Conservation (phyloP, 2,797 vertebrate genomes). For the Pangasius djambal region DNA sequence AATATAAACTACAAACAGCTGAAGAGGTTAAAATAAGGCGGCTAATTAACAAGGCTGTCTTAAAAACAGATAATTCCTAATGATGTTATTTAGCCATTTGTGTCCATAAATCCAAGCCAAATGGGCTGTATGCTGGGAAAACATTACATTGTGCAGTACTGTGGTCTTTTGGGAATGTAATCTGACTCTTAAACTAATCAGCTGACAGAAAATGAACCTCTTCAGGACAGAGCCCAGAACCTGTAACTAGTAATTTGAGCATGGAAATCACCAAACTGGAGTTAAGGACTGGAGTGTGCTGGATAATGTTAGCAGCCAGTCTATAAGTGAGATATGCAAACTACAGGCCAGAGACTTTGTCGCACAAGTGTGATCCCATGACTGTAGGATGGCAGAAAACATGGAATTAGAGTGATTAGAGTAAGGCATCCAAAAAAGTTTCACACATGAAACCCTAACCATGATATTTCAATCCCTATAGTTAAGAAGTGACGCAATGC, state of each 20-base stretch:
- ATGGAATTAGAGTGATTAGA: neutral
- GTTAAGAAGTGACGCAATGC: neutral
- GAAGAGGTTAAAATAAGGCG: neutral
- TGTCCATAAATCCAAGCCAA: neutral
- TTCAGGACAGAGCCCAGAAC: constrained; percentile 15
- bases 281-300: neutral
- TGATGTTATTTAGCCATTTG: neutral
- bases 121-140: neutral
- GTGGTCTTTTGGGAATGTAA: neutral
- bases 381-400: neutral
- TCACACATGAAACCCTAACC: neutral
- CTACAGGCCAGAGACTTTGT: neutral
- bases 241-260: neutral
- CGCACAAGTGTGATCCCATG: neutral
- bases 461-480: neutral
- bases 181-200: constrained; percentile 7
- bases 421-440: neutral
- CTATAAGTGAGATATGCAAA: neutral
- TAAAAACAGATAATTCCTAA: neutral
- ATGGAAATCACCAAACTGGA: neutral
- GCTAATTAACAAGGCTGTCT: constrained; percentile 1
- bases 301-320: neutral
- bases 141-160: neutral
- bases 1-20: neutral
- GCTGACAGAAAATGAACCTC: neutral